Conservation (phyloP, 2,113 vertebrate genomes). For the Orcinus orca region DNA sequence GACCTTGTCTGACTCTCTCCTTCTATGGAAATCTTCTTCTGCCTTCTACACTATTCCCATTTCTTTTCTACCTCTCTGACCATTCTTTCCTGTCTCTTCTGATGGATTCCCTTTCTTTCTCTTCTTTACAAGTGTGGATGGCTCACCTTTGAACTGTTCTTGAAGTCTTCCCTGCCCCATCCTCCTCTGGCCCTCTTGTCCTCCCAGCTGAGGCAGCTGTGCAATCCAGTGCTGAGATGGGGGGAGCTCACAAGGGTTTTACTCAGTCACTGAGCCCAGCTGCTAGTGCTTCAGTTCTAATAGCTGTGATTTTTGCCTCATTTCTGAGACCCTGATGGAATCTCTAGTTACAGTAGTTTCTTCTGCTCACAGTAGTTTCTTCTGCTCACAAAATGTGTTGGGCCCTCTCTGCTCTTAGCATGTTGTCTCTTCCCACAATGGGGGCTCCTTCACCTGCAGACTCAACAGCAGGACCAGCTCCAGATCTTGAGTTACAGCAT, state of each 20-base stretch:
- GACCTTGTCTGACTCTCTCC: background rate
- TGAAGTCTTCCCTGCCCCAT: accelerated
- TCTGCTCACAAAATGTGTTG: background rate
- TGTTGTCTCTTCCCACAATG: background rate
- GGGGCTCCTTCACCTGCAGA: background rate
- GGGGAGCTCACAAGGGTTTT: background rate
- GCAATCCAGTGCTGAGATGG: background rate
- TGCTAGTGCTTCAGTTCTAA: background rate
- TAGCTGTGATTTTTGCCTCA: background rate
- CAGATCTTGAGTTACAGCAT: background rate
- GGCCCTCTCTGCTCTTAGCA: background rate
- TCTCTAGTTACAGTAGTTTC: background rate
- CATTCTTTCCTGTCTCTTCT: background rate
- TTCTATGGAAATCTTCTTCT: background rate
- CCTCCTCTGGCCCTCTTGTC: too few species aligned
- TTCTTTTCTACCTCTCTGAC: background rate
- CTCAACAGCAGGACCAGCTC: background rate
- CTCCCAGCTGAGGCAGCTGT: background rate
- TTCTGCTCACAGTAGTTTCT: background rate
- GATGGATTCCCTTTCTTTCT: background rate
- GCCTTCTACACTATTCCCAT: background rate
- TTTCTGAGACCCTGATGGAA: background rate
- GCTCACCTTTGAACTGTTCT: background rate
- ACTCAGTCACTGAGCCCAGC: background rate
- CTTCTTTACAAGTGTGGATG: background rate